Evolutionary conservation across 2,888 invertebrate genomes (phyloP).

Genomic region (Cephus spinipes): DNA sequence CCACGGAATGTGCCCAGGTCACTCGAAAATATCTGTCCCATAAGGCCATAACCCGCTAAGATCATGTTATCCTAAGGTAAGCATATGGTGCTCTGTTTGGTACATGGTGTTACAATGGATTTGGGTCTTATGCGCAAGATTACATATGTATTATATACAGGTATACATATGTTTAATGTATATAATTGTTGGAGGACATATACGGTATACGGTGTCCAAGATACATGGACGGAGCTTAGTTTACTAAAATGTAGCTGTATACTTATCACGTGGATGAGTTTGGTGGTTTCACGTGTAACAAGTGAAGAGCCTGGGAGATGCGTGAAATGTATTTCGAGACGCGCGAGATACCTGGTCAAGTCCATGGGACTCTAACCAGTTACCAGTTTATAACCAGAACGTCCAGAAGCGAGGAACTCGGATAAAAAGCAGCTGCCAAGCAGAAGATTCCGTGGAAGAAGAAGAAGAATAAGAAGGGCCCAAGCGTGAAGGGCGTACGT

Average conservation of each 20-base stretch:
- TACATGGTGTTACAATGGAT: neutral
- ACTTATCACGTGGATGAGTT: neutral
- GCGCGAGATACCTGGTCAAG: constrained; percentile 7
- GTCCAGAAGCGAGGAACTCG: constrained; percentile 17
- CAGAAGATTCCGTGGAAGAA: neutral
- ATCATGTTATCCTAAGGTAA: neutral
- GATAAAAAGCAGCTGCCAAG: constrained; percentile 19
- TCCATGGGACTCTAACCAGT: neutral
- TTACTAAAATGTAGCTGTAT: neutral
- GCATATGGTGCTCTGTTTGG: neutral
- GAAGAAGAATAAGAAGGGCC: neutral
- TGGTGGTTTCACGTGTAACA: neutral
- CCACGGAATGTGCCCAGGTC: neutral
- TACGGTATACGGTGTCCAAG: neutral
- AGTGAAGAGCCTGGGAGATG: neutral
- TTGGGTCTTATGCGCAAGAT: neutral
- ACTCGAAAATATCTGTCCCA: neutral
- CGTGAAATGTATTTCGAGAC: constrained; percentile 14
- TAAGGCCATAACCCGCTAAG: neutral
- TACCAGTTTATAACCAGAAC: constrained; percentile 24
- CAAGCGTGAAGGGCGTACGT: constrained; percentile 15
- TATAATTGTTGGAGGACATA: neutral
- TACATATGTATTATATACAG: neutral
- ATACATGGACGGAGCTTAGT: neutral
- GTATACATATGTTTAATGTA: neutral